These are phyloP conservation scores for Calliphora vicina DNA, from an alignment of 1,140 invertebrate species.

Conservation along the genomic window DNA sequence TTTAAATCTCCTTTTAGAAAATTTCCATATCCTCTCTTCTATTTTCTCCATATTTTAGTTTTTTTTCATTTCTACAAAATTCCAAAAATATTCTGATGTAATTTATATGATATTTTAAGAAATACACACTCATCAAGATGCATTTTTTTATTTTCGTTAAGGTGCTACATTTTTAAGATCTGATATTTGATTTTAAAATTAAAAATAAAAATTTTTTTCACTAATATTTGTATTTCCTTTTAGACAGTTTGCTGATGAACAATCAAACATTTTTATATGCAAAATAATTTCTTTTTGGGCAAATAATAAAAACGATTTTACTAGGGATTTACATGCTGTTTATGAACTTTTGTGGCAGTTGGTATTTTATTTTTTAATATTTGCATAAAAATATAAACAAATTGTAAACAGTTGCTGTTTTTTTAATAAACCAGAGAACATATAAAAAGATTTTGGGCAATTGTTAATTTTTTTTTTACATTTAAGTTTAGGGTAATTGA, in stretches of 20 bases:
- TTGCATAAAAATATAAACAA: conserved; percentile 11
- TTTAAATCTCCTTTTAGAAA: too few relatives aligned
- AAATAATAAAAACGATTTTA: neutral
- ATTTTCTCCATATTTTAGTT: too few relatives aligned
- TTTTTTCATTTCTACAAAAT: too few relatives aligned
- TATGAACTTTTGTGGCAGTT: neutral
- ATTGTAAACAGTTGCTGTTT: neutral
- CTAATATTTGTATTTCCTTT: neutral
- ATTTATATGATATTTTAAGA: too few relatives aligned
- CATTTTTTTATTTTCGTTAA: neutral
- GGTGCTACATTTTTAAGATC: neutral
- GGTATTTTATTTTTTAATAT: neutral
- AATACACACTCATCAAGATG: too few relatives aligned
- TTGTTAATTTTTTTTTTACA: conserved; percentile 1
- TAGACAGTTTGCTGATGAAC: neutral
- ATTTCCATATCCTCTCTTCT: too few relatives aligned
- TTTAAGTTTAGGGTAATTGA: conserved; percentile 18
- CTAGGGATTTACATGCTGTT: neutral
- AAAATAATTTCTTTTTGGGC: neutral
- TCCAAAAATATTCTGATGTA: too few relatives aligned
- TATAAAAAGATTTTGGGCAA: too few relatives aligned
- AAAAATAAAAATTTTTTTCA: neutral
- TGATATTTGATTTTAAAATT: neutral
- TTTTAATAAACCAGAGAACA: too few relatives aligned
- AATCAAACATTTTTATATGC: too few relatives aligned